Percentiles rank a stretch among this genome's conserved stretches.
Evolutionary conservation across 2,888 invertebrate genomes (phyloP).

Genomic region (Celastrina argiolus): DNA sequence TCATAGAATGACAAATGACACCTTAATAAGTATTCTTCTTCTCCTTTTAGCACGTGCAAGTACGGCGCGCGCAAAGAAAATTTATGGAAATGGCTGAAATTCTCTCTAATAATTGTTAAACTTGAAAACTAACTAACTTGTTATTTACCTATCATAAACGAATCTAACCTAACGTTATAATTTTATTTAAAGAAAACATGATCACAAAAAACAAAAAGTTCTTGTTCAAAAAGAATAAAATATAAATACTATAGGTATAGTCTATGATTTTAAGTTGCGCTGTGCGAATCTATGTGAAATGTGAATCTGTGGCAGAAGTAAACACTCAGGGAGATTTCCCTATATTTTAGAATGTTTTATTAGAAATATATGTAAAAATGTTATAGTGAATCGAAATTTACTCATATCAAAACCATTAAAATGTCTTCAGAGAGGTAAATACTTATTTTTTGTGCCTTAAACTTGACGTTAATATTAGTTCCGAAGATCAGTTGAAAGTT

Average conservation of each 20-base stretch:
- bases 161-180: too few species aligned
- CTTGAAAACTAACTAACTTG: too few species aligned
- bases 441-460: conserved; percentile 35
- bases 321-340: conserved; percentile 74
- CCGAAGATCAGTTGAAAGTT: conserved; percentile 65
- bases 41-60: too few species aligned
- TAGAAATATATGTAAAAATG: conserved; percentile 61
- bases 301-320: conserved; percentile 51
- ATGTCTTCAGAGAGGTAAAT: conserved; percentile 75
- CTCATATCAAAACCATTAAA: conserved; percentile 45
- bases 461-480: conserved; percentile 54
- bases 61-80: too few species aligned
- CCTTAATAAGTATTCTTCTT: too few species aligned
- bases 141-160: too few species aligned
- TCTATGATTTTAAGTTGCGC: background rate
- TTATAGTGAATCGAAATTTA: conserved; percentile 47
- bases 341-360: conserved; percentile 48
- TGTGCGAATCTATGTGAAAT: background rate
- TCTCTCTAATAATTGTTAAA: too few species aligned
- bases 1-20: background rate
- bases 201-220: too few species aligned
- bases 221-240: too few species aligned
- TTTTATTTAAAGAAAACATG: too few species aligned
- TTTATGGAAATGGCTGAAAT: too few species aligned
- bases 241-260: too few species aligned